Evolutionary conservation across 2,888 invertebrate genomes (phyloP), one percentile per base, ranked within the genome.

Genomic region (Dysmachus trigonus): DNA sequence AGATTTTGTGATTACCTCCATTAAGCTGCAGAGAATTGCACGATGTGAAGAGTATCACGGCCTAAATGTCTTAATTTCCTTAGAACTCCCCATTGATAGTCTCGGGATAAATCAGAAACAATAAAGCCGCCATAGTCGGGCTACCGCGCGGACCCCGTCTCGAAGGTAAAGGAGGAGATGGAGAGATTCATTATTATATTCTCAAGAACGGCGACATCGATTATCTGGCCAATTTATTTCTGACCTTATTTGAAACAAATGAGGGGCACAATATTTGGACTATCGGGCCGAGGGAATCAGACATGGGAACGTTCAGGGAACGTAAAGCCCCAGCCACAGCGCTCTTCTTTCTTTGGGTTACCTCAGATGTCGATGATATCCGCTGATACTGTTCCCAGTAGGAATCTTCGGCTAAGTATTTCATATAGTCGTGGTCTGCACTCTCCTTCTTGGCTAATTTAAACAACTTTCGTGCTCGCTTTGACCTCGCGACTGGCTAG

Each of bases 231-330:
- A 89, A 89, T 89, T 89, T 89, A 89, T 89, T 88, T 88, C 88
- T 88, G 88, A 88, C 88, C 88, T 88, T 89, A 89, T 89, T 89
- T 89, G 89, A 89, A 89, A 89, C 89, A 89, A 89, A 89, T 89
- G 87, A 89, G 89, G 88, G 79, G 77, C 73, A 79, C 72, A 85
- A 87, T 86, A 86, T 86, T 86, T 86, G 82, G 83, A 82, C 86
- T 86, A 87, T 86, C 87, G 62, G 47, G 35, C 47, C 71, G 38
- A 27, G 72, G 47, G 51, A 85, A 87, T 87, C 87, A 84, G 79
- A 86, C 73, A 77, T 79, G 72, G 18, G 77, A 72, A 84, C 62
- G 86, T 86, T 35, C 41, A 47, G 22, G 47, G 33, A n/a, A n/a
- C n/a, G n/a, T n/a, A n/a, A n/a, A n/a, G 18, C 41, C 31, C 53